phyloP scores from a whole-genome alignment of 2,888 invertebrate genomes.

The Drepanosiphum platanoidis region DNA sequence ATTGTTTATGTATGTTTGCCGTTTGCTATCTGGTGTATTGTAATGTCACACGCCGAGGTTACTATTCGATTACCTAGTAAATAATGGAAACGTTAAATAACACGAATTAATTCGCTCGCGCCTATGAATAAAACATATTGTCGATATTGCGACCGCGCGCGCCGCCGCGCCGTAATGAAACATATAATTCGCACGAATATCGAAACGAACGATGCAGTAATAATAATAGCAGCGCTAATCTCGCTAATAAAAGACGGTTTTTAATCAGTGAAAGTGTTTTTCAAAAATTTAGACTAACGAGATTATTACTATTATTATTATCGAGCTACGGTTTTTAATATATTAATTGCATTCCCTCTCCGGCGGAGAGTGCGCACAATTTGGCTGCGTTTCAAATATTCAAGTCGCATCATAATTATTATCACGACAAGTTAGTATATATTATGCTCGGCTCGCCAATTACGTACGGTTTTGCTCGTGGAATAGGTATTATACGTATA shows the following conservation, averaged over 20 bases:
- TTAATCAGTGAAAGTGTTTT: constrained; percentile 32
- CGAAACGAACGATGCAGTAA: too few relatives aligned
- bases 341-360: neutral
- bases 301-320: neutral
- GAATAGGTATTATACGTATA: neutral
- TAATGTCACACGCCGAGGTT: constrained; percentile 30
- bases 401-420: neutral
- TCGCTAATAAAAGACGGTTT: neutral
- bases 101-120: neutral
- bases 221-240: neutral
- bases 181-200: constrained; percentile 1
- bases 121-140: neutral
- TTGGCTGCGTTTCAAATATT: constrained; percentile 10
- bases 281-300: neutral
- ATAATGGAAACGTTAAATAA: constrained; percentile 39
- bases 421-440: neutral
- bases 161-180: too few relatives aligned
- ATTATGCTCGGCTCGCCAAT: neutral
- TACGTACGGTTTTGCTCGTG: neutral
- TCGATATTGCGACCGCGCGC: neutral
- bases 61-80: neutral
- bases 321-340: too few relatives aligned
- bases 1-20: neutral
- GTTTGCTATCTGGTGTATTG: constrained; percentile 21
- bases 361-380: neutral